Evolutionary conservation across 2,797 vertebrate species (phyloP).

Genomic region (Neopelma chrysocephalum): DNA sequence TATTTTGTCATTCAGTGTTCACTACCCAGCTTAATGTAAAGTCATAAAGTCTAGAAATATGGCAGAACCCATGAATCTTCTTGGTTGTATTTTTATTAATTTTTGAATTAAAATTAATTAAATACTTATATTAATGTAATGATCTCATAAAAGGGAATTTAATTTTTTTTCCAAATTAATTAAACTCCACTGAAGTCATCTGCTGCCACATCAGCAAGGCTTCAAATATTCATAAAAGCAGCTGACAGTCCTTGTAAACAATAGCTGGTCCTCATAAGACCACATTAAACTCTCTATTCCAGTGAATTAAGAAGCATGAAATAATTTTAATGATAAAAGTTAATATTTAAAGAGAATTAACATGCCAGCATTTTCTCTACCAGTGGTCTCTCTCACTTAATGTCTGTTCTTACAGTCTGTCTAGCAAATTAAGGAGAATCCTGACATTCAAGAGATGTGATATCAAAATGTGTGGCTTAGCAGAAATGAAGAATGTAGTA

Average conservation of each 20-base stretch:
- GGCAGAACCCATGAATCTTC: not conserved
- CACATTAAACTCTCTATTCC: not conserved
- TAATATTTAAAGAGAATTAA: not conserved
- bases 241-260: slow-evolving; percentile 13
- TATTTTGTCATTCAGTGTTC: not conserved
- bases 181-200: slow-evolving; percentile 11
- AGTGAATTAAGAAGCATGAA: not conserved
- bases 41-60: not conserved
- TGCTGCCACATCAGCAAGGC: not conserved
- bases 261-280: not conserved
- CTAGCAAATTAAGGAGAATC: not conserved
- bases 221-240: not conserved
- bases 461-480: not conserved
- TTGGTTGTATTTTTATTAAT: not conserved
- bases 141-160: slow-evolving; percentile 32
- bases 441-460: not conserved
- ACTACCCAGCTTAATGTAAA: not conserved
- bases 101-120: not conserved
- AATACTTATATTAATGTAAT: slow-evolving; percentile 51
- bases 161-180: slow-evolving; percentile 33
- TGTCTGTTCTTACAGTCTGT: not conserved
- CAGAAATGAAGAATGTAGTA: not conserved
- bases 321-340: not conserved
- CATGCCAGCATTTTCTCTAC: not conserved
- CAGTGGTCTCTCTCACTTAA: not conserved